Conservation (phyloP, 2,888 invertebrate species). For the Tenthredo distinguenda region DNA sequence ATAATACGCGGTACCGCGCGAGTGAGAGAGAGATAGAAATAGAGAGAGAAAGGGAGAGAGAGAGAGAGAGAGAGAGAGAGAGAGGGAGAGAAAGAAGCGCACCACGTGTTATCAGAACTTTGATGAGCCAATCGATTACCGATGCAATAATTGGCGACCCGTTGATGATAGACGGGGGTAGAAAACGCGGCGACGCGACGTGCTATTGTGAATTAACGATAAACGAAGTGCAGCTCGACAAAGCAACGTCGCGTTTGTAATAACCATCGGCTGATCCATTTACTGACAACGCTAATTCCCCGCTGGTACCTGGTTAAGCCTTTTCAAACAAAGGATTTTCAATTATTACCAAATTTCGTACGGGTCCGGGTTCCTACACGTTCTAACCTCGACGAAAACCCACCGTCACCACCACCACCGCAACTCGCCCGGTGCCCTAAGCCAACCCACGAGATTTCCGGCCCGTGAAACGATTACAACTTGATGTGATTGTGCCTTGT, state of each 20-base stretch:
- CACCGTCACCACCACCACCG: neutral
- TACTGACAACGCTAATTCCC: conserved; percentile 68
- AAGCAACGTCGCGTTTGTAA: conserved; percentile 63
- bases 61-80: conserved; percentile 56
- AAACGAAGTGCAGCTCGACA: conserved; percentile 69
- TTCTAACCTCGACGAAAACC: conserved; percentile 26
- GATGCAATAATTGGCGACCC: conserved; percentile 68
- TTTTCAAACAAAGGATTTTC: conserved; percentile 55
- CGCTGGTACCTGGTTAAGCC: conserved; percentile 43
- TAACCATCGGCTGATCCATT: conserved; percentile 68
- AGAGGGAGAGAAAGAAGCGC: conserved; percentile 64
- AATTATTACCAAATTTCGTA: conserved; percentile 53
- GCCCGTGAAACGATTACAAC: conserved; percentile 48
- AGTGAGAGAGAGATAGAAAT: conserved; percentile 50
- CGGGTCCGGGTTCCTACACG: neutral
- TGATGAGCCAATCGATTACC: conserved; percentile 71
- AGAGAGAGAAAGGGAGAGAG: conserved; percentile 54
- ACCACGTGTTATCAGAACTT: conserved; percentile 71
- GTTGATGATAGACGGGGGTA: conserved; percentile 53
- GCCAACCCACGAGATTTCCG: conserved; percentile 39
- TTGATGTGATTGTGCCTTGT: conserved; percentile 37
- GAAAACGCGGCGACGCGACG: conserved; percentile 44
- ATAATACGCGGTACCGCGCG: conserved; percentile 70
- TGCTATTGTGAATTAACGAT: conserved; percentile 69
- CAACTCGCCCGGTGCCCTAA: neutral